phyloP scores from a whole-genome alignment of 2,113 vertebrate genomes.

The Sterrhoptilus dennistouni region DNA sequence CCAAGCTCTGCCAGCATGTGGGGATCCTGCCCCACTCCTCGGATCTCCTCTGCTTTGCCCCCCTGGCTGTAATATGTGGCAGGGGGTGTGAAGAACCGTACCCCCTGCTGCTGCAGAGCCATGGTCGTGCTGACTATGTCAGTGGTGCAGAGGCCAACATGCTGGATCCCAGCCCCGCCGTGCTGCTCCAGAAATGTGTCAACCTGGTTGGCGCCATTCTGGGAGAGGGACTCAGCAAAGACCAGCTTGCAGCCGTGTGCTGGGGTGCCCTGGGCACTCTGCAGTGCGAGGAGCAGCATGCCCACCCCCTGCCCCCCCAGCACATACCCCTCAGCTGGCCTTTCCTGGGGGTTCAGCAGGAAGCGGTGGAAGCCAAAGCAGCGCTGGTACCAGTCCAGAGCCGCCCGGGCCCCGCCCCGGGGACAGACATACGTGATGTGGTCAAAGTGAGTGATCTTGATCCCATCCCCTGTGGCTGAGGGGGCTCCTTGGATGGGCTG shows the following conservation, averaged over 20 bases:
- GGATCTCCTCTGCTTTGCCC: conserved; percentile 83
- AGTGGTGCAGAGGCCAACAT: conserved; percentile 82
- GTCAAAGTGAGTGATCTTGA: conserved; percentile 85
- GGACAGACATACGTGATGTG: conserved; percentile 88
- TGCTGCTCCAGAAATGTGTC: conserved; percentile 88
- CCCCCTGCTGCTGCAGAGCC: conserved; percentile 72
- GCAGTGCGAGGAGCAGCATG: conserved; percentile 85
- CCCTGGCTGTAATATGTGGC: conserved; percentile 84
- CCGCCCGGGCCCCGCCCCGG: conserved; percentile 44
- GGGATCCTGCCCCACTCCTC: conserved; percentile 77
- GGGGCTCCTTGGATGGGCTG: not conserved
- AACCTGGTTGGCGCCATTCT: conserved; percentile 81
- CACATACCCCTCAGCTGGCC: conserved; percentile 41
- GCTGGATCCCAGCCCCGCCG: conserved; percentile 85
- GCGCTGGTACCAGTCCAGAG: conserved; percentile 86
- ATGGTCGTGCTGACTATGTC: conserved; percentile 78
- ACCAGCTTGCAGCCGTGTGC: conserved; percentile 82
- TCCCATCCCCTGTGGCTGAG: not conserved
- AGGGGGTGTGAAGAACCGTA: conserved; percentile 82
- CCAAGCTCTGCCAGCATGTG: conserved; percentile 76
- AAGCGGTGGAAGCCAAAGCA: conserved; percentile 87
- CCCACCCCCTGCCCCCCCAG: conserved; percentile 78
- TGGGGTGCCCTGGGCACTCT: not conserved
- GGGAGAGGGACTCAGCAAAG: conserved; percentile 83
- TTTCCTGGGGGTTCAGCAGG: conserved; percentile 79